Conservation (phyloP, 2,797 vertebrate genomes). For the Danio jaintianensis region DNA sequence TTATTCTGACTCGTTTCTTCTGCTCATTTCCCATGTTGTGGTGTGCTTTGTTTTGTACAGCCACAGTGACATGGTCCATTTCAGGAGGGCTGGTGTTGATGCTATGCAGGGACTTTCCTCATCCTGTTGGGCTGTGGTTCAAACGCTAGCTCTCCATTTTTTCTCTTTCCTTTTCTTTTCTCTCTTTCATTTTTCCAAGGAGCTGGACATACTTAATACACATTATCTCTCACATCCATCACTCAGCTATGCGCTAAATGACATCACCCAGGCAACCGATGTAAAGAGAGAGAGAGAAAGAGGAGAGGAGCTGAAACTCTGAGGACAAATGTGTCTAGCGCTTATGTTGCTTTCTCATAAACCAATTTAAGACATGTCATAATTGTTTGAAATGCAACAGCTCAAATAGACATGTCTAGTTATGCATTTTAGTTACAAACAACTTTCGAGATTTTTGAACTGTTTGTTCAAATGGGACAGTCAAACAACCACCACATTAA, state of each 20-base stretch:
- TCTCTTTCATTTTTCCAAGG: slow-evolving; percentile 70
- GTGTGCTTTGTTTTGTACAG: slow-evolving; percentile 66
- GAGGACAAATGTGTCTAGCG: slow-evolving; percentile 29
- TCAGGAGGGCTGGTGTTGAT: slow-evolving; percentile 86
- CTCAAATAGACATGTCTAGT: slow-evolving; percentile 31
- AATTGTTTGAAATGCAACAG: slow-evolving; percentile 47
- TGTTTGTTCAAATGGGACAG: slow-evolving; percentile 52
- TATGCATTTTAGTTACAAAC: slow-evolving; percentile 25
- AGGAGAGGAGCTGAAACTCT: slow-evolving; percentile 35
- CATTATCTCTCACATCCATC: slow-evolving; percentile 89
- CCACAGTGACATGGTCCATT: slow-evolving; percentile 85
- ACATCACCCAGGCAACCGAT: slow-evolving; percentile 79
- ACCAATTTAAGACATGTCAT: slow-evolving; percentile 41
- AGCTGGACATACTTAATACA: slow-evolving; percentile 88
- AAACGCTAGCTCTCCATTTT: slow-evolving; percentile 62
- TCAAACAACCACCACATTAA: slow-evolving; percentile 53
- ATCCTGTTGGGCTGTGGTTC: slow-evolving; percentile 86
- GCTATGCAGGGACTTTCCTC: slow-evolving; percentile 87
- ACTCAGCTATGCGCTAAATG: slow-evolving; percentile 82
- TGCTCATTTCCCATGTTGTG: slow-evolving; percentile 48
- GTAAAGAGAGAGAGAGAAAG: slow-evolving; percentile 69
- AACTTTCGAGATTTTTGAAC: slow-evolving; percentile 35
- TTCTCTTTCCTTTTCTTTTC: slow-evolving; percentile 40
- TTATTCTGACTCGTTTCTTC: slow-evolving; percentile 38
- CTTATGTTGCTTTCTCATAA: slow-evolving; percentile 41